A percentile compares a stretch with the other conserved stretches of the same genome.
Conservation (phyloP, 1,140 invertebrate genomes). For the Paracyclopina nana region DNA sequence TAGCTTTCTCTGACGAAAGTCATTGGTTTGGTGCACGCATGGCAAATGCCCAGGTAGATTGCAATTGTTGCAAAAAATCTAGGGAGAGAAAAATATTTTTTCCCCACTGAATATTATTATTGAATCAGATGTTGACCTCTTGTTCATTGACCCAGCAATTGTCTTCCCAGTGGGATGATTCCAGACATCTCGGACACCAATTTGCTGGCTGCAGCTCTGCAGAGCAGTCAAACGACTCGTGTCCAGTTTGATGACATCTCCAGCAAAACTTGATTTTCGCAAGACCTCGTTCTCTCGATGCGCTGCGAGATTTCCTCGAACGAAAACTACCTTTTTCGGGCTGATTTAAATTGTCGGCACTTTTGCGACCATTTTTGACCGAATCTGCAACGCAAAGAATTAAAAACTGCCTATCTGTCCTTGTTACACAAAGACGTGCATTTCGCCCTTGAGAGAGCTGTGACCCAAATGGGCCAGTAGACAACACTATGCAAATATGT, state of each 20-base stretch:
- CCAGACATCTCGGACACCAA: conserved; percentile 13
- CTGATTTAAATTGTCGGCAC: not conserved
- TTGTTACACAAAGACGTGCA: no score
- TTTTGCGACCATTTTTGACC: not conserved
- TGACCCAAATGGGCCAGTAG: no score
- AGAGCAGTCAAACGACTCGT: conserved; percentile 6
- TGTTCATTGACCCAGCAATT: conserved; percentile 10
- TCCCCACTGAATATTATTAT: not conserved
- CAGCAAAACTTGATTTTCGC: conserved; percentile 10
- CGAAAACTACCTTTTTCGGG: not conserved
- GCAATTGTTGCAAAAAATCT: conserved; percentile 8
- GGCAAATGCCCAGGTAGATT: conserved; percentile 10
- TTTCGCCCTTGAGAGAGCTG: no score
- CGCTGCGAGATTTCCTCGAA: not conserved
- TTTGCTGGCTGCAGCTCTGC: conserved; percentile 3
- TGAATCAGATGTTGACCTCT: not conserved
- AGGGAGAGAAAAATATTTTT: not conserved
- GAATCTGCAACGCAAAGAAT: no score
- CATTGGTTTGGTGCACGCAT: conserved; percentile 11
- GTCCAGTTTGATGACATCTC: conserved; percentile 14
- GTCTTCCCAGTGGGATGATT: conserved; percentile 11
- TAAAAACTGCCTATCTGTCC: no score
- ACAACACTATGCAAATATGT: no score
- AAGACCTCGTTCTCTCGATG: not conserved
- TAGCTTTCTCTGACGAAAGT: conserved; percentile 13